Percentiles rank a stretch among this genome's conserved stretches.
Evolutionary conservation across 1,140 invertebrate genomes (phyloP).

Genomic region (Bombus pyrosoma): DNA sequence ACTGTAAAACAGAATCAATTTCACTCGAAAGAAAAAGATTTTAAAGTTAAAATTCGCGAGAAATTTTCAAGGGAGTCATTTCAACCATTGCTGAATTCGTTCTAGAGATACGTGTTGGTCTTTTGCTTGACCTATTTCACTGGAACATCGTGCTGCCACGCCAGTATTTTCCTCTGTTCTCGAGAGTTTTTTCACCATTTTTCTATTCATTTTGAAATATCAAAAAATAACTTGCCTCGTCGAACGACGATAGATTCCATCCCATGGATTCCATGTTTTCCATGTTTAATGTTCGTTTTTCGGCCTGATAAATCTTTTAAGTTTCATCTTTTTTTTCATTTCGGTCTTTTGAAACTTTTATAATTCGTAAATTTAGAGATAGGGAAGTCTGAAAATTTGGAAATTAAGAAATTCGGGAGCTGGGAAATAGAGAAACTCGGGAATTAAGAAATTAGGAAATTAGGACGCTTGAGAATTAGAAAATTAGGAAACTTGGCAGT

Average conservation of each 20-base stretch:
- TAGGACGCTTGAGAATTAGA: too few species aligned
- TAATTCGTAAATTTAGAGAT: background rate
- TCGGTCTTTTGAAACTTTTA: background rate
- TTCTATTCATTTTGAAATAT: background rate
- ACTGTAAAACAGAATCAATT: background rate
- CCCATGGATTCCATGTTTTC: background rate
- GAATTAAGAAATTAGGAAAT: too few species aligned
- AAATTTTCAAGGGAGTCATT: background rate
- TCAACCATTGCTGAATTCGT: background rate
- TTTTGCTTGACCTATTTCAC: conserved; percentile 12
- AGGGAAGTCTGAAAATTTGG: too few species aligned
- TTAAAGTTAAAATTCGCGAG: background rate
- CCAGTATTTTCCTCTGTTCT: background rate
- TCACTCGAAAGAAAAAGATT: background rate
- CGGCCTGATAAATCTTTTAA: too few species aligned
- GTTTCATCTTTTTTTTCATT: background rate
- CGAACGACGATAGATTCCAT: too few species aligned
- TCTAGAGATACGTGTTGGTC: background rate
- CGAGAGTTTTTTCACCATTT: background rate
- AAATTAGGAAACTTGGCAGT: too few species aligned
- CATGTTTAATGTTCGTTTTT: background rate
- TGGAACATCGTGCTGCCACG: too few species aligned
- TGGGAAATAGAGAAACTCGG: background rate
- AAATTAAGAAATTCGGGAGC: too few species aligned
- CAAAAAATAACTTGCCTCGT: background rate